Evolutionary conservation across 2,888 invertebrate species (phyloP).

Genomic region (Melolontha melolontha): DNA sequence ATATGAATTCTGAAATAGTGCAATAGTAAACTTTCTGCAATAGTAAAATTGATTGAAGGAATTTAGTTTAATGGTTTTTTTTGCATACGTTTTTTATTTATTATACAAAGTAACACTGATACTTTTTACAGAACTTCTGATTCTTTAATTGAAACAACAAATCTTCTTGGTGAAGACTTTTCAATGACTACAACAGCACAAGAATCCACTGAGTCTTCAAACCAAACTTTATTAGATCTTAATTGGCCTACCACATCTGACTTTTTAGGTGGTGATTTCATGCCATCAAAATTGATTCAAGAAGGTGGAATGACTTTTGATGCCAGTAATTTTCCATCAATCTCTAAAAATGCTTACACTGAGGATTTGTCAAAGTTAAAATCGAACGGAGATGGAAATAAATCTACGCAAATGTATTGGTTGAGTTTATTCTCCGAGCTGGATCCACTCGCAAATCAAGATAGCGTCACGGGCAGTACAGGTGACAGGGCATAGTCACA

Average conservation of each 20-base stretch:
- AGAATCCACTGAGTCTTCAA: constrained; percentile 51
- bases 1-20: too few species aligned
- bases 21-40: too few species aligned
- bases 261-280: constrained; percentile 59
- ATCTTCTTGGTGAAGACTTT: constrained; percentile 62
- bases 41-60: too few species aligned
- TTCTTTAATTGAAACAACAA: constrained; percentile 50
- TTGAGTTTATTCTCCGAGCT: constrained; percentile 92
- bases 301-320: constrained; percentile 58
- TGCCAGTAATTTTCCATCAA: constrained; percentile 51
- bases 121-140: constrained; percentile 40
- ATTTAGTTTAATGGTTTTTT: too few species aligned
- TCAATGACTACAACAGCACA: constrained; percentile 47
- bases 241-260: constrained; percentile 56
- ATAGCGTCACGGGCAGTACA: constrained; percentile 64
- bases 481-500: constrained; percentile 47
- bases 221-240: constrained; percentile 58
- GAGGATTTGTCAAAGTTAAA: constrained; percentile 54
- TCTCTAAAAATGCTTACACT: constrained; percentile 1
- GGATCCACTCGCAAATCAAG: constrained; percentile 91
- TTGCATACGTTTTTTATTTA: constrained; percentile 26
- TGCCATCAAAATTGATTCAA: constrained; percentile 63
- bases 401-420: constrained; percentile 72
- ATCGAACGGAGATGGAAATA: constrained; percentile 50
- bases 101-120: background rate